Conservation (phyloP, 2,113 vertebrate species). For the Myotis brandtii region DNA sequence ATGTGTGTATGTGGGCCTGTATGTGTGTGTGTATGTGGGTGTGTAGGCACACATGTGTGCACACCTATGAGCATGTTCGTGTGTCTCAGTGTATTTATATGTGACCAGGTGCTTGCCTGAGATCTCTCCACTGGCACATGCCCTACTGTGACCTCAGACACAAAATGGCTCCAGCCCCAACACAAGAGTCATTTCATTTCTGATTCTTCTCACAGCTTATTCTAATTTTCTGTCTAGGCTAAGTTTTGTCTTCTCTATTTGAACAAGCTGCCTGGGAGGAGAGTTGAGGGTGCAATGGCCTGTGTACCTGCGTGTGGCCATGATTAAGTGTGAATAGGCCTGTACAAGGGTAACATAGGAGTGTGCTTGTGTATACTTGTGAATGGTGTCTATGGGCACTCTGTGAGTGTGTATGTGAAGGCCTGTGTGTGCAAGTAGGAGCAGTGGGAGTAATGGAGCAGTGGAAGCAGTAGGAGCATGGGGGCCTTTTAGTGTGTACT, state of each 20-base stretch:
- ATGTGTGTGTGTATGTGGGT: not conserved
- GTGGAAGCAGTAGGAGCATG: not conserved
- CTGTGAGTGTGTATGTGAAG: not conserved
- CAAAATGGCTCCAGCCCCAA: not conserved
- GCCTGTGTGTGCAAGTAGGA: not conserved
- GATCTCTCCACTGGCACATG: not conserved
- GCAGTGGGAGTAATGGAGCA: not conserved
- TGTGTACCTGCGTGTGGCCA: rapidly evolving
- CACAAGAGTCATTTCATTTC: not conserved
- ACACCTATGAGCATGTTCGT: rapidly evolving
- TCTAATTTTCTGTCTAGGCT: not conserved
- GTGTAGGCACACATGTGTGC: not conserved
- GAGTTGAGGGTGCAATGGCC: not conserved
- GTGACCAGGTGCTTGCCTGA: not conserved
- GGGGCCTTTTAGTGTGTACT: not conserved
- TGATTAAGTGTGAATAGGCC: not conserved
- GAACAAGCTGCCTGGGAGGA: not conserved
- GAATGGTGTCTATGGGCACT: not conserved
- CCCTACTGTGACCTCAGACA: not conserved
- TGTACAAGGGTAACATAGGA: rapidly evolving
- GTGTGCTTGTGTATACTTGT: no score
- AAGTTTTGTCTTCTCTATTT: not conserved
- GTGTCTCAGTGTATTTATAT: not conserved
- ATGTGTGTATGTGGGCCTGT: not conserved
- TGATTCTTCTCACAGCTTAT: not conserved